Evolutionary conservation across 1,140 invertebrate genomes (phyloP).

Genomic region (Aethina tumida): DNA sequence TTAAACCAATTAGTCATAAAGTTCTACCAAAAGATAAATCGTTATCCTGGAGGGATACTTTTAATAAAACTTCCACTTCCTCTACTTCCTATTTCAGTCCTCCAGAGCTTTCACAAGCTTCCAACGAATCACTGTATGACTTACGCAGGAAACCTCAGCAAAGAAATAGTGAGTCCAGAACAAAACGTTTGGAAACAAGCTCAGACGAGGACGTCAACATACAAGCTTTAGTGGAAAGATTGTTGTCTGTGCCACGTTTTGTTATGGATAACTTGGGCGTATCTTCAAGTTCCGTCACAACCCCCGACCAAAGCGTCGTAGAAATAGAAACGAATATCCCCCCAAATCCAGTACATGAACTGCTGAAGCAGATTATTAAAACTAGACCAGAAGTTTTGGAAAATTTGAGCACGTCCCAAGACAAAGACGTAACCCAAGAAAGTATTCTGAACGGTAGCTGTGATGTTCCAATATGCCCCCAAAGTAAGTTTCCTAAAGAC

Average conservation of each 20-base stretch:
- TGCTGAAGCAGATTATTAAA: too few relatives aligned
- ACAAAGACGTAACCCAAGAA: conserved; percentile 1
- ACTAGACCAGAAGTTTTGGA: too few relatives aligned
- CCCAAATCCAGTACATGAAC: too few relatives aligned
- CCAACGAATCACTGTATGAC: conserved; percentile 14
- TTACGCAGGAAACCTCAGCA: conserved; percentile 24
- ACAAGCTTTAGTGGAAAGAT: conserved; percentile 33
- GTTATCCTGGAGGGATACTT: conserved; percentile 26
- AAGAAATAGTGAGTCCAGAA: conserved; percentile 11
- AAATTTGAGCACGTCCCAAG: neutral
- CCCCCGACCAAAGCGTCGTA: conserved; percentile 41
- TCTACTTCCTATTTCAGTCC: conserved; percentile 33
- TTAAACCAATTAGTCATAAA: too few relatives aligned
- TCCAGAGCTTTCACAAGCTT: conserved; percentile 20
- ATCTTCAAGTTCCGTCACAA: conserved; percentile 41
- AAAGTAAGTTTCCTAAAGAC: too few relatives aligned
- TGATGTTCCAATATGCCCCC: too few relatives aligned
- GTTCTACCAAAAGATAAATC: too few relatives aligned
- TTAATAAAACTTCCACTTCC: conserved; percentile 25
- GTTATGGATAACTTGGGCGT: conserved; percentile 41
- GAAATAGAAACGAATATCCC: conserved; percentile 27
- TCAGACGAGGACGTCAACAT: conserved; percentile 11
- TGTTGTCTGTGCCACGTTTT: conserved; percentile 40
- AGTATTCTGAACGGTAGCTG: too few relatives aligned
- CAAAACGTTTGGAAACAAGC: conserved; percentile 3